These are phyloP conservation scores for Palythoa caribaeorum DNA, from an alignment of 92 coral and sea anemone genomes.

Conservation along the genomic window DNA sequence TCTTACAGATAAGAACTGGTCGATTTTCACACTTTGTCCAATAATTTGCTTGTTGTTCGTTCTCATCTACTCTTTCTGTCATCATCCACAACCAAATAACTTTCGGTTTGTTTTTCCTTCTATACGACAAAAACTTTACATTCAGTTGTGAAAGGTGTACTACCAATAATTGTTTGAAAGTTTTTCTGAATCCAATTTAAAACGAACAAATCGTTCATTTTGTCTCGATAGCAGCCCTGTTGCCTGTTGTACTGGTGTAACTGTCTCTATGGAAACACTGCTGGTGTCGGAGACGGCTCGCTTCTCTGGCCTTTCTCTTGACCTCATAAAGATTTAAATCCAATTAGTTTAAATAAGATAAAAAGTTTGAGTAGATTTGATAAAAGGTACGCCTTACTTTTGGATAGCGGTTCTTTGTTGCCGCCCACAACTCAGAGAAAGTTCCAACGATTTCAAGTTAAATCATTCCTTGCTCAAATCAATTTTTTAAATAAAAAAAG, in stretches of 20 bases:
- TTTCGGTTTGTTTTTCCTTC: not conserved
- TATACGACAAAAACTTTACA: not conserved
- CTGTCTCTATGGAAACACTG: not conserved
- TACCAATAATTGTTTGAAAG: not conserved
- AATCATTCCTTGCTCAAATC: not conserved
- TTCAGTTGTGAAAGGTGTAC: not conserved
- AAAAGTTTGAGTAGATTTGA: not conserved
- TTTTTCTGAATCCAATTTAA: not conserved
- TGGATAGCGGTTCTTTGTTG: not conserved
- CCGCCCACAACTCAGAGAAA: not conserved
- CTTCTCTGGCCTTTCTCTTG: not conserved
- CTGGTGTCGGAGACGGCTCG: not conserved
- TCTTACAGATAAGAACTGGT: constrained; percentile 76
- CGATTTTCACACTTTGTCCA: constrained; percentile 51
- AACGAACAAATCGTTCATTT: not conserved
- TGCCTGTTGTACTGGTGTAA: not conserved
- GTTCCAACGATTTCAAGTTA: not conserved
- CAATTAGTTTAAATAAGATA: not conserved
- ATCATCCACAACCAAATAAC: not conserved
- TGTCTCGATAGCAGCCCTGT: not conserved
- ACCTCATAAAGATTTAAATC: not conserved
- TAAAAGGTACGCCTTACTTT: constrained; percentile 6
- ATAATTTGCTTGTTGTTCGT: not conserved
- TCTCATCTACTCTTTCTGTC: constrained; percentile 3
- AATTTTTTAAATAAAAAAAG: not conserved